Base-by-base conservation (phyloP, 2,113 vertebrate genomes). In the Drymodes brunneopygia region DNA sequence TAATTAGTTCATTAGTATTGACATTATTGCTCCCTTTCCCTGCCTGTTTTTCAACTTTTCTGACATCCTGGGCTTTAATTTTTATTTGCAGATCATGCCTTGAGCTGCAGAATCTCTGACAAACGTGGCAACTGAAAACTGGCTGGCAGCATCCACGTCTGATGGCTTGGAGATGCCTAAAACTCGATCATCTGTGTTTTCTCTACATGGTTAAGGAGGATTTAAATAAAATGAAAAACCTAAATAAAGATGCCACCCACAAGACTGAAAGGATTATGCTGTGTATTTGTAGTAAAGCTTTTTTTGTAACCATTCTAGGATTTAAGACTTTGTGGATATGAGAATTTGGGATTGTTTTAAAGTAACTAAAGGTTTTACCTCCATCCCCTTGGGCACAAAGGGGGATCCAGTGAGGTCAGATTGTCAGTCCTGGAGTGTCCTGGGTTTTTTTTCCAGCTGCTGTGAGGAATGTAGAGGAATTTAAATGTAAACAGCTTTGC, bases 211-310 rank as follows among this genome's bases (percentile, higher is more conserved):
- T 61, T 81, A 40, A 75, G 69, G 35, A 71, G 38, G 17, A 38
- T 69, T 81, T 40, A 16, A 57, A 57, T 35, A 24, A n/a, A 58
- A 15, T 11, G 40, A 51, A 25, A 13, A 7, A 5, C 1, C 72
- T 71, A 83, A 87, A 94, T 91, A 93, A 96, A 93, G 54, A 53
- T 69, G n/a, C 81, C 82, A 48, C 74, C 79, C 80, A 44, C 67
- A 66, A 3, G 20, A 71, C 60, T 78, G 67, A 28, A 85, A 25
- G 51, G 21, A 61, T 69, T 35, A 2, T 22, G 44, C 42, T 57
- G 48, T 92, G 85, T 74, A 16, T 81, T 84, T 78, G 48, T 81
- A 86, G 36, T 57, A 53, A 57, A 45, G 40, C 1, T 66, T 13
- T 66, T 47, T 81, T 82, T 53, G n/a, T 50, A 81, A 67, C 29